Evolutionary conservation across 2,888 invertebrate species (phyloP), one percentile per base, ranked within the genome.

Genomic region (Eudasyphora cyanicolor): DNA sequence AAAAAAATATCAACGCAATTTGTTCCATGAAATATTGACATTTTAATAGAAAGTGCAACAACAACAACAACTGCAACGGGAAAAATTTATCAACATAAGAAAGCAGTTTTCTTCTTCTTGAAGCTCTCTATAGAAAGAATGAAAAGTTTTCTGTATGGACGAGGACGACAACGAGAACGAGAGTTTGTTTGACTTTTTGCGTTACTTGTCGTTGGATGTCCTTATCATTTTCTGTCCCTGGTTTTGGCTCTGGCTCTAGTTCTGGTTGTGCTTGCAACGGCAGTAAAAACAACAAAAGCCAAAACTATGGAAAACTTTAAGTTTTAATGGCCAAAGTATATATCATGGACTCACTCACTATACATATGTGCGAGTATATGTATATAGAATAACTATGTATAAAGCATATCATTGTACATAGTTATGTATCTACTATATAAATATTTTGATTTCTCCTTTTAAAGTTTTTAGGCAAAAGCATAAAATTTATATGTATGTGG

Each of bases 251-350:
- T n/a, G n/a, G n/a, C n/a, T n/a, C n/a, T n/a, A n/a, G n/a, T n/a
- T n/a, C n/a, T 64, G 5, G 12, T 14, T 29, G 32, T 32, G 3
- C 8, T 24, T 35, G 64, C 64, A 35, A 8, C 21, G 21, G 19
- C 64, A 64, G 32, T 21, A 57, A 2, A 29, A 64, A 38, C 21
- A 29, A 57, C 24, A 62, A 54, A 62, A 62, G 62, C 17, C 62
- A 32, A n/a, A 62, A 62, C 27, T 71, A 60, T 19, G n/a, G 71
- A 82, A 70, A 70, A 17, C 60, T 69, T 49, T 64, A 7, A 42
- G 62, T 45, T 82, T 77, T 83, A 83, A 83, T 83, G 83, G 77
- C 83, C 83, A 75, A 75, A 73, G 82, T 73, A 76, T 79, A 82
- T 79, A 82, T 82, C 79, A n/a, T n/a, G n/a, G n/a, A n/a, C n/a